phyloP scores from a whole-genome alignment of 2,113 vertebrate genomes.

The Microcebus griseorufus region DNA sequence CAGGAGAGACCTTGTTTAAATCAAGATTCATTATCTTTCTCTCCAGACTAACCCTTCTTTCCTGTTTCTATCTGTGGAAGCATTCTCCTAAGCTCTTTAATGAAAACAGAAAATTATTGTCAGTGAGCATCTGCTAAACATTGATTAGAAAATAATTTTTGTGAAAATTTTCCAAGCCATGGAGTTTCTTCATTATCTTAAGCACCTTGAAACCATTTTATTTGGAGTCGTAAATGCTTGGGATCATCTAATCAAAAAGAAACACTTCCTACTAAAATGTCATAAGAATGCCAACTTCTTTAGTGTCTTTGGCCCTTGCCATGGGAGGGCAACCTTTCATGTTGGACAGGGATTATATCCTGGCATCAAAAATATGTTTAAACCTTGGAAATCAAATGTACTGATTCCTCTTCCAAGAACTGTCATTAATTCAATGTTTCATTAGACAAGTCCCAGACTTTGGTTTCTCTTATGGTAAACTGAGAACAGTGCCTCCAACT shows the following conservation, averaged over 20 bases:
- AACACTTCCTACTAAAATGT: conserved; percentile 14
- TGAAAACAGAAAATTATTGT: conserved; percentile 13
- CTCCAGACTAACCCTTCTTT: not conserved
- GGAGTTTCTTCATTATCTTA: not conserved
- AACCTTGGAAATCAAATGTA: conserved; percentile 50
- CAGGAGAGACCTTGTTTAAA: not conserved
- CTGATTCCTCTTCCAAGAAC: conserved; percentile 51
- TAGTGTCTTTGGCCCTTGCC: not conserved
- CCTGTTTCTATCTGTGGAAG: not conserved
- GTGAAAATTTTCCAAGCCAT: not conserved
- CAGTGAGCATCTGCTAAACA: not conserved
- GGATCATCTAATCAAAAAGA: not conserved
- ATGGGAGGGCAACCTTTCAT: conserved; percentile 30
- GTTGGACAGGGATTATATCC: not conserved
- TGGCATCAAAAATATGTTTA: conserved; percentile 59
- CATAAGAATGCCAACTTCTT: conserved; percentile 40
- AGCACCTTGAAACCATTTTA: not conserved
- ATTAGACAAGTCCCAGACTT: conserved; percentile 39
- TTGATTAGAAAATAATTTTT: not conserved
- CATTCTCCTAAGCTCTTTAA: not conserved
- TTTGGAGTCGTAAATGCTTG: not conserved
- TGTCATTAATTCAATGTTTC: conserved; percentile 61
- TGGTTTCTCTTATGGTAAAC: conserved; percentile 55
- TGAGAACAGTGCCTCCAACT: conserved; percentile 35
- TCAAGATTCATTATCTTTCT: not conserved